Evolutionary conservation across 2,888 invertebrate species (phyloP).

Genomic region (Metopia argyrocephala): DNA sequence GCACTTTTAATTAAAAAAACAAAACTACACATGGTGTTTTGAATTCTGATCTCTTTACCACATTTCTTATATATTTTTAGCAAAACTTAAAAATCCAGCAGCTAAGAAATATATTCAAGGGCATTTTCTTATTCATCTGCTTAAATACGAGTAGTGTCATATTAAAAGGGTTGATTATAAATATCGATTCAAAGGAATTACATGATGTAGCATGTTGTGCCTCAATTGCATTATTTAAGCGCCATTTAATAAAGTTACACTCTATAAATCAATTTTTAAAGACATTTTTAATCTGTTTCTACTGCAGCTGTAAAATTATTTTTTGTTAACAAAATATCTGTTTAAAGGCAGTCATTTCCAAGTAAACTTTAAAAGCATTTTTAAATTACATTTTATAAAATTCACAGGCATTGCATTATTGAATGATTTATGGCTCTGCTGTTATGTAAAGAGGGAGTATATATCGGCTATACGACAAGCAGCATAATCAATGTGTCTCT

Average conservation of each 20-base stretch:
- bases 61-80: neutral
- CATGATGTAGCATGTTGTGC: neutral
- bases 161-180: slow-evolving; percentile 50
- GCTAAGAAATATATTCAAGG: too few species aligned
- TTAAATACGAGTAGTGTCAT: too few species aligned
- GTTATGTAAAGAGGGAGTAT: neutral
- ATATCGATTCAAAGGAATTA: neutral
- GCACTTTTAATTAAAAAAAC: slow-evolving; percentile 32
- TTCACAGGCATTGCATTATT: slow-evolving; percentile 13
- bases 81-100: too few species aligned
- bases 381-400: slow-evolving; percentile 1
- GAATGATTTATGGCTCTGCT: slow-evolving; percentile 28
- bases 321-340: neutral
- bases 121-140: too few species aligned
- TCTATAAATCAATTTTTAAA: slow-evolving; percentile 62
- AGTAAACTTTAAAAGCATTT: neutral
- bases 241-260: slow-evolving; percentile 56
- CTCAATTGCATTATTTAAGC: slow-evolving; percentile 28
- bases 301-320: neutral
- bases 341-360: too few species aligned
- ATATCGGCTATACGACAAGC: neutral
- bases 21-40: slow-evolving; percentile 39
- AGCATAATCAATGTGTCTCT: too few species aligned
- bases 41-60: neutral
- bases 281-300: slow-evolving; percentile 33